phyloP scores from a whole-genome alignment of 2,888 invertebrate species.

The Halictus quadricinctus region DNA sequence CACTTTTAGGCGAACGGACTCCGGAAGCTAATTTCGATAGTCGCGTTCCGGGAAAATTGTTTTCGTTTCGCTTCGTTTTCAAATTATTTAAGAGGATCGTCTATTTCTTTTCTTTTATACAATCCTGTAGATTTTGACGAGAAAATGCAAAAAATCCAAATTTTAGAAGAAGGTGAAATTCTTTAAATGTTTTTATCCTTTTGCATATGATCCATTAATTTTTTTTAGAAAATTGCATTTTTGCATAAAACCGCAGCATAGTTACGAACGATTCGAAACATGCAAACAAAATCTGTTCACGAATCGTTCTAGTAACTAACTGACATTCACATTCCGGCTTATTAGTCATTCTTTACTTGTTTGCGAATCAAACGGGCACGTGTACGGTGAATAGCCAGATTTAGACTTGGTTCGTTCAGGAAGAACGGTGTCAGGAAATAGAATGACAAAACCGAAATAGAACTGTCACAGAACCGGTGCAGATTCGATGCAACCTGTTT shows the following conservation, averaged over 20 bases:
- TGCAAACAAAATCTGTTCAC: background rate
- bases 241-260: too few species aligned
- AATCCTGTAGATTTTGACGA: too few species aligned
- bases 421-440: background rate
- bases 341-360: background rate
- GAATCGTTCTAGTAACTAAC: background rate
- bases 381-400: background rate
- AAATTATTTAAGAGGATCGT: background rate
- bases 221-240: too few species aligned
- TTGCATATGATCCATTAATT: too few species aligned
- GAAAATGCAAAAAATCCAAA: too few species aligned
- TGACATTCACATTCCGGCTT: background rate
- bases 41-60: background rate
- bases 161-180: too few species aligned
- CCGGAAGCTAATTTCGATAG: background rate
- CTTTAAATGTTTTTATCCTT: too few species aligned
- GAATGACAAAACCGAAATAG: background rate
- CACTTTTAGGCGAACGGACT: background rate
- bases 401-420: background rate
- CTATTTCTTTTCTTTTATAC: background rate
- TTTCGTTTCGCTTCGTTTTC: background rate
- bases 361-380: background rate
- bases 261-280: background rate
- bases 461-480: background rate
- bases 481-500: background rate